Evolutionary conservation across 2,113 vertebrate species (phyloP).

Genomic region (Plotosus lineatus): DNA sequence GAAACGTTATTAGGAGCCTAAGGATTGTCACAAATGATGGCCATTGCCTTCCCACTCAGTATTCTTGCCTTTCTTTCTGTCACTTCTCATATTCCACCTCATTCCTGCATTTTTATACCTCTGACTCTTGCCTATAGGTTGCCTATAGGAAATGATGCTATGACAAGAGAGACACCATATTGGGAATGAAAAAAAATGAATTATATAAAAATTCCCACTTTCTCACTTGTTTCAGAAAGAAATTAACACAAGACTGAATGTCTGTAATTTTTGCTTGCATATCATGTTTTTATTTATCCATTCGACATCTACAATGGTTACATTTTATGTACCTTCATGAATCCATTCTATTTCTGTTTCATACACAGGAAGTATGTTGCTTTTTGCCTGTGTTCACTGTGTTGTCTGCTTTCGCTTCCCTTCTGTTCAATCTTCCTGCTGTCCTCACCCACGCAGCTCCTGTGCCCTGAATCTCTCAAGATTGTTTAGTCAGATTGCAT

Average conservation of each 20-base stretch:
- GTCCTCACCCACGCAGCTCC: slow-evolving; percentile 50
- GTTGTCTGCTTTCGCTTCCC: slow-evolving; percentile 31
- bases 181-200: no score
- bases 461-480: slow-evolving; percentile 47
- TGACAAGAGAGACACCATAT: not conserved
- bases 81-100: not conserved
- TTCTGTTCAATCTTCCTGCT: slow-evolving; percentile 38
- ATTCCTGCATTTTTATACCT: slow-evolving; percentile 6
- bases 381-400: slow-evolving; percentile 29
- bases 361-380: slow-evolving; percentile 40
- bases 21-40: slow-evolving; percentile 26
- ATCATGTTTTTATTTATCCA: slow-evolving; percentile 19
- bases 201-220: no score
- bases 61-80: slow-evolving; percentile 9
- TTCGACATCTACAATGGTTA: slow-evolving; percentile 6
- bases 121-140: slow-evolving; percentile 12
- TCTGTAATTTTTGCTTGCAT: slow-evolving; percentile 19
- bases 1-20: not conserved
- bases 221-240: not conserved
- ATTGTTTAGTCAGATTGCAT: slow-evolving; percentile 53
- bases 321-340: slow-evolving; percentile 37
- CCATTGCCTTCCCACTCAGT: not conserved
- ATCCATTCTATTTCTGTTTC: slow-evolving; percentile 45
- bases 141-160: slow-evolving; percentile 35
- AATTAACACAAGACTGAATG: not conserved